Base-by-base conservation (phyloP, 2,797 vertebrate genomes). In the Enteromius anoplus region DNA sequence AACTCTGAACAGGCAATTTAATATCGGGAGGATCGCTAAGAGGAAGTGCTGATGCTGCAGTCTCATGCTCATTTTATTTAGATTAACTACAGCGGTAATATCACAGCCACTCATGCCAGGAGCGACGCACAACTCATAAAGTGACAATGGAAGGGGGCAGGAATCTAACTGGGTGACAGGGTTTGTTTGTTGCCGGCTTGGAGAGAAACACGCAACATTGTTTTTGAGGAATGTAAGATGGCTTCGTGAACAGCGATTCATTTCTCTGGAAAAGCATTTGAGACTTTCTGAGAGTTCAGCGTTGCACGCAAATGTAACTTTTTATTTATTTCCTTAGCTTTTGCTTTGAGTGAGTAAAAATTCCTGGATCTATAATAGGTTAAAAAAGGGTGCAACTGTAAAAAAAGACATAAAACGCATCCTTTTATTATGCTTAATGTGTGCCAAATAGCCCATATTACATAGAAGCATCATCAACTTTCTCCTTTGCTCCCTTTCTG, bases 31-130 rank as follows among this genome's bases (percentile, higher is more conserved):
- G 82, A 92, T 90, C 87, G 65, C 85, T 84, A 84, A 86, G 86
- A 87, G 88, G 89, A 93, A 81, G 90, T 91, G 93, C 93, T 94
- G 93, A 94, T 89, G 81, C 89, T 88, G 92, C 92, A 91, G 85
- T 84, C 73, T 88, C 86, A 89, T 86, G 90, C 90, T 93, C 88
- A 90, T 93, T 92, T 93, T 93, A 94, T 94, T 93, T 93, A 93
- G 92, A 93, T 93, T 88, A 94, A 94, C 91, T 90, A 91, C 78
- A 87, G 89, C 83, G 88, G 85, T 92, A 90, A 93, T 92, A 92
- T 91, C 91, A 91, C 90, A 87, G 83, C 88, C 87, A 84, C 88
- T 91, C 88, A 86, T 85, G 90, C 89, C 91, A 91, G 89, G 29
- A 89, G 86, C 88, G 89, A 92, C 82, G 90, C 89, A 88, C 89